phyloP scores from a whole-genome alignment of 2,113 vertebrate genomes.

The Microcebus ravelobensis region DNA sequence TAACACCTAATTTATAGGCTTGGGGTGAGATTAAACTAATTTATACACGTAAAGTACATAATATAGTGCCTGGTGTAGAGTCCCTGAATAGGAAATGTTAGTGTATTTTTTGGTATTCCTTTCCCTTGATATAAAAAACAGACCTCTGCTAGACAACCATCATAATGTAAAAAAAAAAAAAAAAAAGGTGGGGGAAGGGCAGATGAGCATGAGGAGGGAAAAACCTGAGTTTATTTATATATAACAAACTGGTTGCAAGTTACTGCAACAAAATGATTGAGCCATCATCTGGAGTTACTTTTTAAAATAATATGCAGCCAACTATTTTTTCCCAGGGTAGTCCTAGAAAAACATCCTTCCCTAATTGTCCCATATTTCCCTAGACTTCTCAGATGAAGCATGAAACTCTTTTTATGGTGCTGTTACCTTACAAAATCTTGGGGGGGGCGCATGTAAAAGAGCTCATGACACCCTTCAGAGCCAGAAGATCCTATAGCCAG shows the following conservation, averaged over 20 bases:
- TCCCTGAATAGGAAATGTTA: not conserved
- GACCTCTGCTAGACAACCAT: not conserved
- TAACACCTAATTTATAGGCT: not conserved
- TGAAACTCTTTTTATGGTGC: not conserved
- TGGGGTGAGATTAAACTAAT: not conserved
- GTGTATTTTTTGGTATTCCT: not conserved
- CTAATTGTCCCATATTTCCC: not conserved
- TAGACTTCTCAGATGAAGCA: not conserved
- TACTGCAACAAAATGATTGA: not conserved
- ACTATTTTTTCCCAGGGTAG: not conserved
- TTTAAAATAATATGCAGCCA: not conserved
- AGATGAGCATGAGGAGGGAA: not conserved
- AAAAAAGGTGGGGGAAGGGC: not conserved
- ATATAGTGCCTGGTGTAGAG: not conserved
- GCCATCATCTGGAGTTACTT: not conserved
- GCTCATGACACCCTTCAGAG: not conserved
- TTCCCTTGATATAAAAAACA: not conserved
- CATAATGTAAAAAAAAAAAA: not conserved
- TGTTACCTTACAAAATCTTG: not conserved
- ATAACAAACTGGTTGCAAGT: not conserved
- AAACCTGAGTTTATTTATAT: not conserved
- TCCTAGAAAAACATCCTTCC: not conserved
- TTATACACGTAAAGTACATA: not conserved
- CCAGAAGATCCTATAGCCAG: not conserved
- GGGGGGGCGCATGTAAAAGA: not conserved